Conservation (phyloP, 2,797 vertebrate species). For the Novumbra hubbsi region DNA sequence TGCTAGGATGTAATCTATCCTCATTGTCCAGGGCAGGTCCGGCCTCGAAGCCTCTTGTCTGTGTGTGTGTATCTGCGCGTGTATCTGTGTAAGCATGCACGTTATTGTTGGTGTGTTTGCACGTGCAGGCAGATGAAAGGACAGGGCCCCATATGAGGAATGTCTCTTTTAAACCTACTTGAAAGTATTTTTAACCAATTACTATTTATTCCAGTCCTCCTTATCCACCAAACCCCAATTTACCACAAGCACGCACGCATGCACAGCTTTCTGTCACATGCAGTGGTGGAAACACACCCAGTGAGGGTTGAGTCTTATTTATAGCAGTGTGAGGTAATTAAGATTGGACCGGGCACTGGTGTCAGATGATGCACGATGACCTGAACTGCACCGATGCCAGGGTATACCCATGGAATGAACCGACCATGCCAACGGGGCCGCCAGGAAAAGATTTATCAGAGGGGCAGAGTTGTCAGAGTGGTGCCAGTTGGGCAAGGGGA, state of each 20-base stretch:
- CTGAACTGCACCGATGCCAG: neutral
- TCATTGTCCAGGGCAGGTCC: conserved; percentile 13
- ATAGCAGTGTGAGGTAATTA: conserved; percentile 47
- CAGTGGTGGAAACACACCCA: conserved; percentile 23
- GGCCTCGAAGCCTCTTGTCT: conserved; percentile 9
- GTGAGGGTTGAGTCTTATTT: conserved; percentile 33
- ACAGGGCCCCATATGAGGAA: conserved; percentile 45
- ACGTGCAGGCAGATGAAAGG: conserved; percentile 40
- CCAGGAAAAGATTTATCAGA: neutral
- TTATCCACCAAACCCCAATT: conserved; percentile 29
- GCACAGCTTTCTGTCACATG: conserved; percentile 27
- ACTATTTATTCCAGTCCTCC: conserved; percentile 45
- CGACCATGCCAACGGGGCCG: conserved; percentile 10
- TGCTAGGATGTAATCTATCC: conserved; percentile 31
- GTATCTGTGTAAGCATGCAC: neutral
- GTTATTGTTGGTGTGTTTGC: neutral
- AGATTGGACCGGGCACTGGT: conserved; percentile 16
- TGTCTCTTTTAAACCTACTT: conserved; percentile 66
- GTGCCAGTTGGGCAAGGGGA: conserved; percentile 30
- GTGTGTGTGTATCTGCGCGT: neutral
- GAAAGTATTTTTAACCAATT: conserved; percentile 68
- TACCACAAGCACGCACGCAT: conserved; percentile 18
- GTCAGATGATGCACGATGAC: conserved; percentile 18
- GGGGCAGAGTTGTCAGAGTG: conserved; percentile 11
- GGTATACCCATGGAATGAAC: neutral